Evolutionary conservation across 2,113 vertebrate species (phyloP).

Genomic region (Callorhinus ursinus): DNA sequence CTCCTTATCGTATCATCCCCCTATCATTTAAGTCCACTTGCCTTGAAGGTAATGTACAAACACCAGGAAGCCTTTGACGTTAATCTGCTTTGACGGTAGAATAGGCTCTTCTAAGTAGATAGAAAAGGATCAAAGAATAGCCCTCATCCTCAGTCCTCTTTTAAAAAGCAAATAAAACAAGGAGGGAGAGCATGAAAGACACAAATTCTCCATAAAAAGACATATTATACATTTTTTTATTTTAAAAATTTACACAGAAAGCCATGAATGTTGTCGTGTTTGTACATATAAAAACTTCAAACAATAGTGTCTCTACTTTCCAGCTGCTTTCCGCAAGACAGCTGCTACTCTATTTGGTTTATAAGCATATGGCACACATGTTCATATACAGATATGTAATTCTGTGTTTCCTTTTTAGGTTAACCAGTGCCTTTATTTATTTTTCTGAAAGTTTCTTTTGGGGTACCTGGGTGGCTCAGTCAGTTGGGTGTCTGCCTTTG

Average conservation of each 20-base stretch:
- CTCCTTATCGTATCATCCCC: neutral
- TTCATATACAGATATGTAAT: neutral
- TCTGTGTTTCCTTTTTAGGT: neutral
- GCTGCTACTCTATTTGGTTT: neutral
- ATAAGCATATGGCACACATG: neutral
- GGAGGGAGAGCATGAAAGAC: neutral
- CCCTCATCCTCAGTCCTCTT: neutral
- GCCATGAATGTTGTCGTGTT: neutral
- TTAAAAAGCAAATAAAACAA: neutral
- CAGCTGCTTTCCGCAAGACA: neutral
- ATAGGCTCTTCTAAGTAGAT: neutral
- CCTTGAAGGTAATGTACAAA: neutral
- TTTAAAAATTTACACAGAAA: neutral
- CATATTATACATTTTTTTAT: neutral
- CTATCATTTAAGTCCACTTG: neutral
- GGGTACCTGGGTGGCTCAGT: neutral
- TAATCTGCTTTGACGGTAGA: neutral
- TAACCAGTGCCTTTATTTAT: neutral
- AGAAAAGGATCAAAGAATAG: neutral
- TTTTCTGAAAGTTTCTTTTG: constrained; percentile 19
- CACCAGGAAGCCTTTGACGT: neutral
- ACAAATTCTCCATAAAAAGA: neutral
- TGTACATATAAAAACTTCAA: neutral
- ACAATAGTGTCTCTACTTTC: neutral
- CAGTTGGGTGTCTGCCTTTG: neutral